phyloP scores from a whole-genome alignment of 1,140 invertebrate species.

The Eumaeus atala region DNA sequence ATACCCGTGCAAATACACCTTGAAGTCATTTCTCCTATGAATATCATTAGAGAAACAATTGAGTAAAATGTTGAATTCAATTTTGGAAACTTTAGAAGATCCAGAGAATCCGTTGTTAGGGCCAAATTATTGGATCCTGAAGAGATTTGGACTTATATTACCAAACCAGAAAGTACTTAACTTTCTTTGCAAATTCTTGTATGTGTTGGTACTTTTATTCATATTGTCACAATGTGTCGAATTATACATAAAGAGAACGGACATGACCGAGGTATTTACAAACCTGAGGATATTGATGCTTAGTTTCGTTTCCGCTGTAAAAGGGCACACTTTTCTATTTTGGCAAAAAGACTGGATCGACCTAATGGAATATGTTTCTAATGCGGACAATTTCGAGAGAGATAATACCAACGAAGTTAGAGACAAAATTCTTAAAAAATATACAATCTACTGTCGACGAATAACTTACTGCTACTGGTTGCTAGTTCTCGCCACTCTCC shows the following conservation, averaged over 20 bases:
- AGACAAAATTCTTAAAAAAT: conserved; percentile 36
- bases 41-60: no score
- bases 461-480: conserved; percentile 49
- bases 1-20: neutral
- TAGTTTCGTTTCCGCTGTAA: conserved; percentile 50
- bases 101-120: conserved; percentile 37
- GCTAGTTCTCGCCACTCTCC: conserved; percentile 41
- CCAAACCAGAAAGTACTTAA: conserved; percentile 32
- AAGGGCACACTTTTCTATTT: conserved; percentile 45
- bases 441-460: conserved; percentile 49
- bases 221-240: conserved; percentile 52
- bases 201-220: conserved; percentile 41
- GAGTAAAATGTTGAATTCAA: conserved; percentile 36
- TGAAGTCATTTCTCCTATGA: no score
- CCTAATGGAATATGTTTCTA: conserved; percentile 45
- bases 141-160: conserved; percentile 46
- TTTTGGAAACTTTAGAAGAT: conserved; percentile 41
- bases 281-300: conserved; percentile 60
- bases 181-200: conserved; percentile 36
- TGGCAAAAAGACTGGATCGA: conserved; percentile 50
- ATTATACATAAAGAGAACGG: conserved; percentile 45
- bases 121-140: conserved; percentile 54
- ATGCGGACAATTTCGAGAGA: conserved; percentile 54
- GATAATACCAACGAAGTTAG: conserved; percentile 26
- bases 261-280: conserved; percentile 45